phyloP scores from a whole-genome alignment of 2,113 vertebrate species.

The Ochotona princeps region DNA sequence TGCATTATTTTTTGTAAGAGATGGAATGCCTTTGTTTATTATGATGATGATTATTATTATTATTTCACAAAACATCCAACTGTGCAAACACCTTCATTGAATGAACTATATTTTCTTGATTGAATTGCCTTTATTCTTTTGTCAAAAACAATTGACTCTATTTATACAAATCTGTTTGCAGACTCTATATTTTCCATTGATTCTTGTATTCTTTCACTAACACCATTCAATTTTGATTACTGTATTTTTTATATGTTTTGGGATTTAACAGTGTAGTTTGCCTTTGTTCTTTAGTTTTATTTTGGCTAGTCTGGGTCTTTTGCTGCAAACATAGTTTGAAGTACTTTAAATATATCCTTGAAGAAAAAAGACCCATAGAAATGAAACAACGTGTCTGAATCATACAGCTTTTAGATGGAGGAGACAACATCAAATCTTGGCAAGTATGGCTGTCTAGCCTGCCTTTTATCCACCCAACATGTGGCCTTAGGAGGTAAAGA shows the following conservation, averaged over 20 bases:
- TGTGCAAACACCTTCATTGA: not conserved
- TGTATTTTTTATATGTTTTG: slow-evolving; percentile 24
- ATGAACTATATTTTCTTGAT: not conserved
- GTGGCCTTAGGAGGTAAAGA: not conserved
- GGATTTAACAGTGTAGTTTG: not conserved
- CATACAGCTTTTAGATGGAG: too few species aligned
- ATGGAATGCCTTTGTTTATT: not conserved
- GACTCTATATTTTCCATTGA: not conserved
- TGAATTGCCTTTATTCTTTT: not conserved
- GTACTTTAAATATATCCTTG: not conserved
- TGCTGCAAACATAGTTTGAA: not conserved
- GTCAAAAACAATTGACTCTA: not conserved
- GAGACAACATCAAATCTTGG: not conserved
- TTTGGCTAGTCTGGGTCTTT: not conserved
- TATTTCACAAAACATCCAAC: too few species aligned
- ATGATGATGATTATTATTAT: too few species aligned
- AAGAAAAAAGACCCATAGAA: not conserved
- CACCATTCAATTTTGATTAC: not conserved
- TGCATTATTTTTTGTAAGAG: slow-evolving; percentile 33
- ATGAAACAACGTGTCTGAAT: not conserved
- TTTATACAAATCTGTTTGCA: not conserved
- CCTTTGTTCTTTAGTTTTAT: not conserved
- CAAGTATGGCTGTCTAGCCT: not conserved
- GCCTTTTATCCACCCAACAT: not conserved
- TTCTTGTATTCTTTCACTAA: not conserved